phyloP scores from a whole-genome alignment of 2,888 invertebrate genomes.

The Rhagonycha fulva region DNA sequence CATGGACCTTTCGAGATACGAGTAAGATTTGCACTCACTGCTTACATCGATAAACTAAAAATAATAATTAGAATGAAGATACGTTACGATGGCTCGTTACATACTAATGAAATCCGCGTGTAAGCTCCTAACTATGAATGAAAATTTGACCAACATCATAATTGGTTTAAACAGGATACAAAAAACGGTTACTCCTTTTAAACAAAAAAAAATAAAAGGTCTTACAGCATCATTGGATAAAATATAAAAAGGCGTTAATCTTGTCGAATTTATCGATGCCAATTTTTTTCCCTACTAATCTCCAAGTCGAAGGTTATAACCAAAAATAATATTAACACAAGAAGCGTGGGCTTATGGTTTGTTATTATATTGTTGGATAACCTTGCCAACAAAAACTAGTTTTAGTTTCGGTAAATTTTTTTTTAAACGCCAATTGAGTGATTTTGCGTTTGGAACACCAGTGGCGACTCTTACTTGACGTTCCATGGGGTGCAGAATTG shows the following conservation, averaged over 20 bases:
- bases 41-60: conserved; percentile 17
- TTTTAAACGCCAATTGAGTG: background rate
- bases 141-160: conserved; percentile 30
- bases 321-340: conserved; percentile 30
- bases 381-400: conserved; percentile 27
- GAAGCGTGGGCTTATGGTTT: conserved; percentile 33
- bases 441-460: conserved; percentile 2
- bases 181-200: conserved; percentile 37
- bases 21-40: conserved; percentile 2
- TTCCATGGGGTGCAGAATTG: background rate
- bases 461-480: background rate
- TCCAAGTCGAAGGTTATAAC: conserved; percentile 24
- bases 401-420: conserved; percentile 2
- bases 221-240: conserved; percentile 30
- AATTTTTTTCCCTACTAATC: conserved; percentile 14
- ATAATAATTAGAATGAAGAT: conserved; percentile 8
- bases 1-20: conserved; percentile 1
- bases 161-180: conserved; percentile 35
- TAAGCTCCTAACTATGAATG: conserved; percentile 35
- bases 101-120: conserved; percentile 30
- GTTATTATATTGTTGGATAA: conserved; percentile 32
- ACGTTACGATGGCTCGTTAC: conserved; percentile 28
- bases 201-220: conserved; percentile 18
- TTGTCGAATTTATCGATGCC: conserved; percentile 19
- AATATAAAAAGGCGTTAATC: conserved; percentile 31